Conservation (phyloP, 1,140 invertebrate genomes). For the Piezodorus guildinii region DNA sequence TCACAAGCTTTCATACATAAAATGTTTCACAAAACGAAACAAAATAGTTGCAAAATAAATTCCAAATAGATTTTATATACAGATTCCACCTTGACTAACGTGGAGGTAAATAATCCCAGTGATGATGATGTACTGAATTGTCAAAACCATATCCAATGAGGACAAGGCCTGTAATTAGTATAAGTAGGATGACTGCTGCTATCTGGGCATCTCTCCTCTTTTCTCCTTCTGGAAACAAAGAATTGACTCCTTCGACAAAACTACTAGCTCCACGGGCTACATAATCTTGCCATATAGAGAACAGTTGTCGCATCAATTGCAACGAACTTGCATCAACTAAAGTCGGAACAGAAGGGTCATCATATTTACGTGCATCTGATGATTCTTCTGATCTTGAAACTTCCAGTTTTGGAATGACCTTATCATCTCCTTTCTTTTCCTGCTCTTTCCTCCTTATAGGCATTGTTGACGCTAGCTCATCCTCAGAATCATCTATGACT, state of each 20-base stretch:
- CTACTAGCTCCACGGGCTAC: slow-evolving; percentile 14
- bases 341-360: not conserved
- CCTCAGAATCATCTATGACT: slow-evolving; percentile 24
- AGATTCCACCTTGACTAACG: not conserved
- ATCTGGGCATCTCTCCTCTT: slow-evolving; percentile 56
- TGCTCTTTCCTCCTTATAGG: slow-evolving; percentile 4
- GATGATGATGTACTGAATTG: slow-evolving; percentile 59
- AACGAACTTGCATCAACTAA: not conserved
- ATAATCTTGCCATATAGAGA: slow-evolving; percentile 23
- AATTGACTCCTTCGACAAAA: slow-evolving; percentile 20
- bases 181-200: slow-evolving; percentile 57
- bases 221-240: slow-evolving; percentile 32
- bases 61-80: too few species aligned
- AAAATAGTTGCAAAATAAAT: too few species aligned
- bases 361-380: not conserved
- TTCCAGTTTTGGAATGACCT: not conserved
- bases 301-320: slow-evolving; percentile 21
- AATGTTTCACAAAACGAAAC: not conserved
- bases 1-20: slow-evolving; percentile 5
- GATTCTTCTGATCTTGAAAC: too few species aligned
- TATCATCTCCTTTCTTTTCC: not conserved
- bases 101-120: slow-evolving; percentile 61
- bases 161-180: slow-evolving; percentile 58
- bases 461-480: slow-evolving; percentile 20
- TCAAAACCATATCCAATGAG: slow-evolving; percentile 51